Evolutionary conservation across 92 coral and sea anemone species (phyloP).

Genomic region (Heteractis magnifica): DNA sequence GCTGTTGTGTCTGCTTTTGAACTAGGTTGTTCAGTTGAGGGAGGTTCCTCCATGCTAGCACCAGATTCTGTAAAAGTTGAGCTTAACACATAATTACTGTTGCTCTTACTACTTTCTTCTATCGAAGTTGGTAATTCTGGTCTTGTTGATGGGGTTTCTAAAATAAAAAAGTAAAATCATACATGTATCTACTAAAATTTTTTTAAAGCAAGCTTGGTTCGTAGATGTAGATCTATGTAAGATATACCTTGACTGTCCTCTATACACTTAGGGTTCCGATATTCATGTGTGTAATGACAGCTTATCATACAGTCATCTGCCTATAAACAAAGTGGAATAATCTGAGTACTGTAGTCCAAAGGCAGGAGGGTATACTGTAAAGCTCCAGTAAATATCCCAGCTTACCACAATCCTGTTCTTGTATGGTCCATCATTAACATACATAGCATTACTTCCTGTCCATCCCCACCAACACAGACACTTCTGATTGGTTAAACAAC

Average conservation of each 20-base stretch:
- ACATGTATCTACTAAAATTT: background rate
- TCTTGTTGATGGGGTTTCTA: background rate
- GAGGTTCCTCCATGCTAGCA: background rate
- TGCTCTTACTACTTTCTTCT: background rate
- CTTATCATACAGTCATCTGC: constrained; percentile 75
- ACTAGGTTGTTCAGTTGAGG: background rate
- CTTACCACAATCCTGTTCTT: constrained; percentile 74
- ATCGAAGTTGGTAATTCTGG: background rate
- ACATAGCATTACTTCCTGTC: constrained; percentile 85
- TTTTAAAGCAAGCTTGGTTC: no score
- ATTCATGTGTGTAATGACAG: constrained; percentile 66
- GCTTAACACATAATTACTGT: background rate
- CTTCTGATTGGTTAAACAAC: constrained; percentile 70
- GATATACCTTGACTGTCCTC: background rate
- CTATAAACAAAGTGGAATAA: constrained; percentile 12
- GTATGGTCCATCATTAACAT: constrained; percentile 47
- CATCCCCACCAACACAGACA: constrained; percentile 99
- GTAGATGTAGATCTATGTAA: no score
- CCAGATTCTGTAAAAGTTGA: background rate
- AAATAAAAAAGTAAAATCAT: background rate
- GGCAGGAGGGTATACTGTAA: no score
- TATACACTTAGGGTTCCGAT: constrained; percentile 53
- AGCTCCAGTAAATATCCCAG: no score
- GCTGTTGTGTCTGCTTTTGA: constrained; percentile 4
- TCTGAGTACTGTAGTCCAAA: no score